A percentile compares a stretch with the other conserved stretches of the same genome.
Evolutionary conservation across 2,797 vertebrate species (phyloP).

Genomic region (Hyperoplus lanceolatus): DNA sequence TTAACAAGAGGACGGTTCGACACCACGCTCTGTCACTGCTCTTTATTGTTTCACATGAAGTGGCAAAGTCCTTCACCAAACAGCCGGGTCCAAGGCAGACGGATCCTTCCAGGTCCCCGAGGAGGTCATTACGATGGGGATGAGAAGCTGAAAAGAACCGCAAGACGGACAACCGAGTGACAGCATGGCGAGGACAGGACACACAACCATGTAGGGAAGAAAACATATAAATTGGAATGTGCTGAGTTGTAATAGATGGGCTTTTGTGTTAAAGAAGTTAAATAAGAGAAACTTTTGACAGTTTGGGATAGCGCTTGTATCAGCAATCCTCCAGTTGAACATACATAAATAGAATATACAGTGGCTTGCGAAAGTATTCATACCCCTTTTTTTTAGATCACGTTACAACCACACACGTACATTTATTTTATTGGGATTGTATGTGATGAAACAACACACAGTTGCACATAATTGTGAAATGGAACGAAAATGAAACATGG

Average conservation of each 20-base stretch:
- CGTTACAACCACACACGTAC: too few species aligned
- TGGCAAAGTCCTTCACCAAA: constrained; percentile 73
- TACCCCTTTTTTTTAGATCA: too few species aligned
- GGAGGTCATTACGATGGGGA: constrained; percentile 85
- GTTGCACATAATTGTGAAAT: too few species aligned
- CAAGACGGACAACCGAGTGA: constrained; percentile 73
- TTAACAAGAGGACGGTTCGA: constrained; percentile 61
- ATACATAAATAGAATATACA: constrained; percentile 34
- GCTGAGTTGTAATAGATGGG: constrained; percentile 70
- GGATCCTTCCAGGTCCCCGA: constrained; percentile 75
- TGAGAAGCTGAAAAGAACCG: constrained; percentile 69
- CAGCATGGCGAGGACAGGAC: constrained; percentile 65
- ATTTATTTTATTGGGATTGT: too few species aligned
- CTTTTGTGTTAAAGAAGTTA: constrained; percentile 35
- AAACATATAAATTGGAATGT: constrained; percentile 72
- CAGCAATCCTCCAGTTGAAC: constrained; percentile 45
- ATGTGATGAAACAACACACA: too few species aligned
- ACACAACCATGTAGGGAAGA: constrained; percentile 44
- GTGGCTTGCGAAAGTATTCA: too few species aligned
- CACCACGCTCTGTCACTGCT: constrained; percentile 53
- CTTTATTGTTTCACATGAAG: constrained; percentile 76
- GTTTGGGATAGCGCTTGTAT: constrained; percentile 55
- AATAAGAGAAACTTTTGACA: constrained; percentile 64
- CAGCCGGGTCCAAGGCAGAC: constrained; percentile 70
- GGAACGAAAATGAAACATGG: too few species aligned